phyloP scores from a whole-genome alignment of 2,113 vertebrate species.

The Bucco capensis region DNA sequence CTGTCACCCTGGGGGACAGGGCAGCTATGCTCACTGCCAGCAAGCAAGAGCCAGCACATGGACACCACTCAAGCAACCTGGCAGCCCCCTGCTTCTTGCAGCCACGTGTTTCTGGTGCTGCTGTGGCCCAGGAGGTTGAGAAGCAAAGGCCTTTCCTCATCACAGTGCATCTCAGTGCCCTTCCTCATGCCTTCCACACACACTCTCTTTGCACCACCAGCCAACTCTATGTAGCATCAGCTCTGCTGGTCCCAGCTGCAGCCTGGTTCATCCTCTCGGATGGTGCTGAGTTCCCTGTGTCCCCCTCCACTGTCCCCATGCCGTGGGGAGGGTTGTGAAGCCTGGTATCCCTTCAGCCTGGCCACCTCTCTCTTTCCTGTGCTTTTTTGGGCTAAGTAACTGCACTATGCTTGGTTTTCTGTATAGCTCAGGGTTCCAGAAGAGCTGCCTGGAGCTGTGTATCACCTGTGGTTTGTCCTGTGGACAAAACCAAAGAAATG shows the following conservation, averaged over 20 bases:
- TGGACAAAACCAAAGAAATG: neutral
- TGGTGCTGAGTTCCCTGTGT: neutral
- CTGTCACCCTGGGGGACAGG: neutral
- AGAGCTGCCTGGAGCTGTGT: neutral
- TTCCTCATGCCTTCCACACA: neutral
- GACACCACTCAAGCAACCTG: rapidly evolving
- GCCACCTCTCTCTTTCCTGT: neutral
- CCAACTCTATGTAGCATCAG: neutral
- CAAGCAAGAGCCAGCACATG: neutral
- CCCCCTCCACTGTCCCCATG: neutral
- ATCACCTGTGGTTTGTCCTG: rapidly evolving
- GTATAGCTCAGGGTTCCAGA: neutral
- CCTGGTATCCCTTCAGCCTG: neutral
- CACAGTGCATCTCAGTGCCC: neutral
- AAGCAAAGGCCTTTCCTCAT: neutral
- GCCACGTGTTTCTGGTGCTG: rapidly evolving
- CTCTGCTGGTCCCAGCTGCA: neutral
- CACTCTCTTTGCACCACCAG: neutral
- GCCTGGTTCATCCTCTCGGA: neutral
- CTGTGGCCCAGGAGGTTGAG: neutral
- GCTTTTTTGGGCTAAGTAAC: neutral
- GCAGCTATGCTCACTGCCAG: neutral
- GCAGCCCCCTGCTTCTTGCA: neutral
- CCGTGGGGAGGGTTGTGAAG: neutral
- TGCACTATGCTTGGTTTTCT: neutral